Percentiles rank a stretch among this genome's conserved stretches.
These are phyloP conservation scores for Malachius bipustulatus DNA, from an alignment of 2,888 invertebrate genomes.

Conservation along the genomic window DNA sequence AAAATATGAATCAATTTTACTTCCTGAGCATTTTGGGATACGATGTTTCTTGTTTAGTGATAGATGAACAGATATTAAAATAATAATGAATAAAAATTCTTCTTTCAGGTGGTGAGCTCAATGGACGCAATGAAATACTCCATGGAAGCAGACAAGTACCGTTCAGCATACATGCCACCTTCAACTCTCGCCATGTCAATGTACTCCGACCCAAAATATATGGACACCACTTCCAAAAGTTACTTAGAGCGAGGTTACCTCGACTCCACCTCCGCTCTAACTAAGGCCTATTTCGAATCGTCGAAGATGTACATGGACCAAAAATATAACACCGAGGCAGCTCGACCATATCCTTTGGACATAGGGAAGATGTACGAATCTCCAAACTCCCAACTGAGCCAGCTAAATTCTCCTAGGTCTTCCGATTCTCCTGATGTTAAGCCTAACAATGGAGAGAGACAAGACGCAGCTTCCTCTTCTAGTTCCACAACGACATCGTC, in stretches of 20 bases:
- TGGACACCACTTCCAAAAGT: constrained; percentile 44
- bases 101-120: constrained; percentile 57
- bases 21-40: too few relatives aligned
- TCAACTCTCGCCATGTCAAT: constrained; percentile 53
- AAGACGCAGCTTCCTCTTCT: constrained; percentile 46
- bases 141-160: constrained; percentile 65
- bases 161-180: constrained; percentile 55
- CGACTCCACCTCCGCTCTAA: constrained; percentile 51
- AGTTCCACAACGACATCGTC: constrained; percentile 47
- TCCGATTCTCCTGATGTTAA: constrained; percentile 44
- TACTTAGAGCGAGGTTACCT: constrained; percentile 54
- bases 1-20: too few relatives aligned
- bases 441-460: constrained; percentile 44
- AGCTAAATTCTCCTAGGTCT: constrained; percentile 35
- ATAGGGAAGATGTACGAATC: constrained; percentile 55
- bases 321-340: constrained; percentile 33
- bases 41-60: too few relatives aligned
- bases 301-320: constrained; percentile 63
- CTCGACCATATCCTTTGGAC: constrained; percentile 43
- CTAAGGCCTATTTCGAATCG: constrained; percentile 58
- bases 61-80: too few relatives aligned
- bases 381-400: constrained; percentile 33
- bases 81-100: constrained; percentile 13
- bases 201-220: constrained; percentile 60
- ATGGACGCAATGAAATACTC: constrained; percentile 73